Evolutionary conservation across 2,888 invertebrate genomes (phyloP).

Genomic region (Drosophila limbata): DNA sequence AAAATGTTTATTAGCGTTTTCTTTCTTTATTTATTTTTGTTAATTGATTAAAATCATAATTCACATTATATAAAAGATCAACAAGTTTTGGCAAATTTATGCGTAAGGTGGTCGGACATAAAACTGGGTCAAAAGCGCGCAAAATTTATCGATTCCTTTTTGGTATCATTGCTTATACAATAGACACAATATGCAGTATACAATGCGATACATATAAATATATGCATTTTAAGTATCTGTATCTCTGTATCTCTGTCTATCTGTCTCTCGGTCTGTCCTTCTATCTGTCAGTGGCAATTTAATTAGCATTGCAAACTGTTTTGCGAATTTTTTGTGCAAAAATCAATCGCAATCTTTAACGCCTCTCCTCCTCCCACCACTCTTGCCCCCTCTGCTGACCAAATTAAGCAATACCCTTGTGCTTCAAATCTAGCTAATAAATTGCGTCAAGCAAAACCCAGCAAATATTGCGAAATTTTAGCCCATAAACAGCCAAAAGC

Average conservation of each 20-base stretch:
- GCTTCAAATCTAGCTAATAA: constrained; percentile 65
- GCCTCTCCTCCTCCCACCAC: not conserved
- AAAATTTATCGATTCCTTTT: constrained; percentile 55
- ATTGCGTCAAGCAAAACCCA: constrained; percentile 59
- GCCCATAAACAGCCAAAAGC: constrained; percentile 47
- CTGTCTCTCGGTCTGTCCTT: constrained; percentile 18
- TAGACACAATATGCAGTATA: constrained; percentile 3
- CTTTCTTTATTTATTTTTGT: not conserved
- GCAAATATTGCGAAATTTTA: constrained; percentile 52
- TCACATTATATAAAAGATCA: constrained; percentile 21
- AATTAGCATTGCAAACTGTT: constrained; percentile 63
- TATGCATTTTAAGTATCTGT: constrained; percentile 22
- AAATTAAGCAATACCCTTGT: constrained; percentile 65
- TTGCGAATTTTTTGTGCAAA: constrained; percentile 58
- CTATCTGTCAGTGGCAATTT: constrained; percentile 43
- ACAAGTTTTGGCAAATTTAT: constrained; percentile 36
- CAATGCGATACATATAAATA: constrained; percentile 15
- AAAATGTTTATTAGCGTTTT: constrained; percentile 11
- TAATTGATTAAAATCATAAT: constrained; percentile 18
- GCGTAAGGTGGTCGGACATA: constrained; percentile 28
- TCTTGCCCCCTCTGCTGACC: not conserved
- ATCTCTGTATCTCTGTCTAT: not conserved
- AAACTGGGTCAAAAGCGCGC: constrained; percentile 64
- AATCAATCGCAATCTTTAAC: constrained; percentile 48
- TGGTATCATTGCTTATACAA: constrained; percentile 41